Conservation (phyloP, 2,113 vertebrate genomes). For the Cololabis saira region DNA sequence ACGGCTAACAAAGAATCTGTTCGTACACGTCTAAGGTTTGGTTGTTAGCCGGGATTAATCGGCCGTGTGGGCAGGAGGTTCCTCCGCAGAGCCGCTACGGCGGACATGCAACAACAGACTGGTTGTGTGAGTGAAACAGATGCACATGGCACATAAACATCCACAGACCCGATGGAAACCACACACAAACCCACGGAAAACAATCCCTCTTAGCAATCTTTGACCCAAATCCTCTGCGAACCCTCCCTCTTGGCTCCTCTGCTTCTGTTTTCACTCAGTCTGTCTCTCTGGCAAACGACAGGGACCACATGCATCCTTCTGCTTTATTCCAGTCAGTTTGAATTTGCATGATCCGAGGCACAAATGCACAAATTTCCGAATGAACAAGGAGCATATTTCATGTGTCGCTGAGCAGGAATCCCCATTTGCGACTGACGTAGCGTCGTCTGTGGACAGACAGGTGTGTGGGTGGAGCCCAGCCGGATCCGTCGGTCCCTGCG, state of each 20-base stretch:
- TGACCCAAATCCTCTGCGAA: slow-evolving; percentile 77
- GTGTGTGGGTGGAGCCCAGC: too few species aligned
- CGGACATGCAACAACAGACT: not conserved
- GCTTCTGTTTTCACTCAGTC: slow-evolving; percentile 58
- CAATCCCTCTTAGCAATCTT: slow-evolving; percentile 75
- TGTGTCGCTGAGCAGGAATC: not conserved
- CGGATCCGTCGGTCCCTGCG: too few species aligned
- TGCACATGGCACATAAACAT: slow-evolving; percentile 3
- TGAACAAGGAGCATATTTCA: slow-evolving; percentile 17
- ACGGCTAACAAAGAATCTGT: too few species aligned
- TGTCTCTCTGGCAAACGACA: slow-evolving; percentile 63
- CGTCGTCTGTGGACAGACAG: too few species aligned
- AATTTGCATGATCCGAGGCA: slow-evolving; percentile 34
- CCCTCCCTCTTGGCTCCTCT: slow-evolving; percentile 66
- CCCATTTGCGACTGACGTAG: not conserved
- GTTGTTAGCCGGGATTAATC: too few species aligned
- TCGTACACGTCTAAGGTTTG: too few species aligned
- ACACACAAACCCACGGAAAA: slow-evolving; percentile 31
- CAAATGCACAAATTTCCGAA: not conserved
- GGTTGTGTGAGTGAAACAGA: slow-evolving; percentile 33
- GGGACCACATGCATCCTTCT: slow-evolving; percentile 39
- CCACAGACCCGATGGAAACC: not conserved
- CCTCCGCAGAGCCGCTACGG: not conserved
- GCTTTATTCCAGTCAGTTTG: slow-evolving; percentile 16
- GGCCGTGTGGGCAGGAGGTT: too few species aligned